Evolutionary conservation across 2,113 vertebrate genomes (phyloP).

Genomic region (Apus apus): DNA sequence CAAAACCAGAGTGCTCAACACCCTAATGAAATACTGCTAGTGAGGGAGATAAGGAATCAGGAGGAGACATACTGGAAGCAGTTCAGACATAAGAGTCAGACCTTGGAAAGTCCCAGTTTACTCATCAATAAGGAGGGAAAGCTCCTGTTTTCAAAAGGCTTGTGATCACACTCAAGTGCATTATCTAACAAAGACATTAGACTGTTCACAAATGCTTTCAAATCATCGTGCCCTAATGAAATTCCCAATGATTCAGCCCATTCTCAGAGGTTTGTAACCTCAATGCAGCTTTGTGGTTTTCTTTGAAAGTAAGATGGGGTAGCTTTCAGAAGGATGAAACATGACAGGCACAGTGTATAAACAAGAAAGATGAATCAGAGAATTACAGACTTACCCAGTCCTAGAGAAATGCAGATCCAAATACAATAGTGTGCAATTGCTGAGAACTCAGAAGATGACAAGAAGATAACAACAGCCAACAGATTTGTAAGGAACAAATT

Average conservation of each 20-base stretch:
- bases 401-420: background rate
- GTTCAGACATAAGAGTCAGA: background rate
- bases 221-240: background rate
- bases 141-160: background rate
- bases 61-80: background rate
- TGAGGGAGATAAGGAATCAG: background rate
- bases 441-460: background rate
- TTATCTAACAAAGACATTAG: background rate
- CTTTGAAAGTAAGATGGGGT: background rate
- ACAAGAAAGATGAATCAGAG: background rate
- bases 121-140: background rate
- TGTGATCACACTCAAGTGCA: background rate
- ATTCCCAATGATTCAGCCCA: background rate
- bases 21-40: background rate
- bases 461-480: background rate
- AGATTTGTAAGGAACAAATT: background rate
- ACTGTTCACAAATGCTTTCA: background rate
- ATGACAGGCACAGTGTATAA: background rate
- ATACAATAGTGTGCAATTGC: background rate
- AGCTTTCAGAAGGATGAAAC: background rate
- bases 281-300: background rate
- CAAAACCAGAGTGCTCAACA: background rate
- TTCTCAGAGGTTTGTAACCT: background rate
- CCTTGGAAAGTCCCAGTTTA: background rate
- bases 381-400: background rate